These are phyloP conservation scores for Tragelaphus imberbis DNA, from an alignment of 2,113 vertebrate species.

Conservation along the genomic window DNA sequence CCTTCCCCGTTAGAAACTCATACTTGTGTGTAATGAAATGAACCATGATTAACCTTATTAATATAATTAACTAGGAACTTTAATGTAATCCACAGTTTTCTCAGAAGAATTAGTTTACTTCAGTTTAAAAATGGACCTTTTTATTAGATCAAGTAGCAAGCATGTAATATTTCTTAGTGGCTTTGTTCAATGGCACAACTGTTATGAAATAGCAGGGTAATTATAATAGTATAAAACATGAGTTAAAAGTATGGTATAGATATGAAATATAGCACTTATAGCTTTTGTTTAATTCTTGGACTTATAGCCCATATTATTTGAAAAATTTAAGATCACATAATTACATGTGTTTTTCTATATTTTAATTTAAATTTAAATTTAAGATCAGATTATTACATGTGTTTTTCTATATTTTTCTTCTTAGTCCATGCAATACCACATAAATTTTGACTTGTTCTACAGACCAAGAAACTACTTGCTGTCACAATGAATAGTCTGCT, in stretches of 20 bases:
- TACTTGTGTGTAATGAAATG: not conserved
- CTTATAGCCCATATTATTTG: not conserved
- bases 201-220: not conserved
- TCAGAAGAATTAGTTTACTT: not conserved
- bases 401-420: not conserved
- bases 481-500: constrained; percentile 40
- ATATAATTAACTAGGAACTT: not conserved
- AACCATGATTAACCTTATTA: constrained; percentile 2
- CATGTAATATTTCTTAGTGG: not conserved
- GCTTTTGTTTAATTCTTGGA: not conserved
- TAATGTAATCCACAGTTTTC: not conserved
- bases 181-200: not conserved
- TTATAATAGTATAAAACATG: not conserved
- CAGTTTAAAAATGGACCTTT: not conserved
- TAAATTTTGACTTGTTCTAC: constrained; percentile 43
- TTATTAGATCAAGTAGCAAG: not conserved
- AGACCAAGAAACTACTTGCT: constrained; percentile 53
- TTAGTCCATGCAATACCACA: not conserved
- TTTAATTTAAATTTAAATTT: not conserved
- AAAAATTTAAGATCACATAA: not conserved
- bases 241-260: not conserved
- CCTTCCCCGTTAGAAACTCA: not conserved
- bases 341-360: not conserved
- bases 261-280: not conserved
- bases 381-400: not conserved